Conservation (phyloP, 2,113 vertebrate species). For the Corvus cornix region DNA sequence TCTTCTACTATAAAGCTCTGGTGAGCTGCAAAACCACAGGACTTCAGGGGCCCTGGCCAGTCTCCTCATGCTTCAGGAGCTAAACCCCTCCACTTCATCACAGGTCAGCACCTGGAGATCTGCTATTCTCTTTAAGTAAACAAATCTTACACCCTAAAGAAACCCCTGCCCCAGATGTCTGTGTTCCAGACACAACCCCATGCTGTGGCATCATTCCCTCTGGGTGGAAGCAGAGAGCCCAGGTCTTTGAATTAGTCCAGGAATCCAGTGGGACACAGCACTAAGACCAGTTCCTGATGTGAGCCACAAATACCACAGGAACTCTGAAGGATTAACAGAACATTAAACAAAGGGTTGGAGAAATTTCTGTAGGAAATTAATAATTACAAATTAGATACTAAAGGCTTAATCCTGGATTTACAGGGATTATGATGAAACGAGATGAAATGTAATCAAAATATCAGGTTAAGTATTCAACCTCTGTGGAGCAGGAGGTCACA, state of each 20-base stretch:
- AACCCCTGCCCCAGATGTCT: not conserved
- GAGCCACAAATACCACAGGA: not conserved
- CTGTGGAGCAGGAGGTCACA: not conserved
- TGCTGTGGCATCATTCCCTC: not conserved
- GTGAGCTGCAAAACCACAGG: not conserved
- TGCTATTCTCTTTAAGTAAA: not conserved
- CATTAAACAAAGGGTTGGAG: not conserved
- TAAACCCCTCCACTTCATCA: not conserved
- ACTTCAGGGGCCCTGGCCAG: too few species aligned
- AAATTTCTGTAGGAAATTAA: not conserved
- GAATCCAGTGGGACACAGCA: not conserved
- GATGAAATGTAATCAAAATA: conserved; percentile 17
- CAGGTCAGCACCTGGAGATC: not conserved
- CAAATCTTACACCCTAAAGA: not conserved
- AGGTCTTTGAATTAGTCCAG: not conserved
- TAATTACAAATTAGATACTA: conserved; percentile 38
- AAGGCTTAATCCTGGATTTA: conserved; percentile 24
- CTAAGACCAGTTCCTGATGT: not conserved
- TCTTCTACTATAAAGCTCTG: not conserved
- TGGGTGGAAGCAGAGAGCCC: not conserved
- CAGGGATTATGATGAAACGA: not conserved
- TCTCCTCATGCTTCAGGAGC: not conserved
- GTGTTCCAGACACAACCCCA: not conserved
- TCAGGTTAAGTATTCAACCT: not conserved
- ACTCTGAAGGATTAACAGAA: not conserved